Base-by-base conservation (phyloP, 1,140 invertebrate species). In the Drosophila subobscura region DNA sequence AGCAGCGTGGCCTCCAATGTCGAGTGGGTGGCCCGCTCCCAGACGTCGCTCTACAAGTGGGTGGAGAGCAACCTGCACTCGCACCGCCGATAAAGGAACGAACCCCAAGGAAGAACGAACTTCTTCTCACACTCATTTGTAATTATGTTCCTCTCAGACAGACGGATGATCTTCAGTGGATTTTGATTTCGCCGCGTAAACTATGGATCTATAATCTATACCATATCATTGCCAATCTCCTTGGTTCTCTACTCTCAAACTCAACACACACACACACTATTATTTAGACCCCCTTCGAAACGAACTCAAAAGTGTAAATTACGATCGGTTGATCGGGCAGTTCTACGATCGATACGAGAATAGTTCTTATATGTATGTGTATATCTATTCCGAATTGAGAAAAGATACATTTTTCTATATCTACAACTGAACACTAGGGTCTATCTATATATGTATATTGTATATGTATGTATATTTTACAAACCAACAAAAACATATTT, bases 1-100 rank as follows among this genome's bases (percentile, higher is more conserved):
- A 90, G 89, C 57, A 91, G 90, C 51, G 91, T 92, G 20, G 91
- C 90, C 46, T 89, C 91, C 33, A 92, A 92, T 61, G 91, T 91
- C 40, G 91, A 92, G 71, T 92, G 91, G 91, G 91, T 92, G 50
- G 90, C 90, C 8, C 45, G 89, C 42, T 91, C 91, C 6, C 91
- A 92, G 57, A 86, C 79, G 7, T 77, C 91, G 64, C 77, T 92
- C 47, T 92, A 91, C 59, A 91, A 84, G 77, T 92, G 91, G 91
- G 84, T 92, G 25, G 90, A 91, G 54, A 90, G 76, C 56, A 90
- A 91, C 68, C 72, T 89, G 50, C 81, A 85, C 63, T 80, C 76
- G 51, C 89, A 91, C 68, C 90, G 83, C 68, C 90, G 83, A 91
- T 86, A 81, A 63, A 59, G 40, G 58, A 58, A 20, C 23, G 40